These are phyloP conservation scores for Boulengeromyrus knoepffleri DNA, from an alignment of 2,113 vertebrate genomes.

Conservation along the genomic window DNA sequence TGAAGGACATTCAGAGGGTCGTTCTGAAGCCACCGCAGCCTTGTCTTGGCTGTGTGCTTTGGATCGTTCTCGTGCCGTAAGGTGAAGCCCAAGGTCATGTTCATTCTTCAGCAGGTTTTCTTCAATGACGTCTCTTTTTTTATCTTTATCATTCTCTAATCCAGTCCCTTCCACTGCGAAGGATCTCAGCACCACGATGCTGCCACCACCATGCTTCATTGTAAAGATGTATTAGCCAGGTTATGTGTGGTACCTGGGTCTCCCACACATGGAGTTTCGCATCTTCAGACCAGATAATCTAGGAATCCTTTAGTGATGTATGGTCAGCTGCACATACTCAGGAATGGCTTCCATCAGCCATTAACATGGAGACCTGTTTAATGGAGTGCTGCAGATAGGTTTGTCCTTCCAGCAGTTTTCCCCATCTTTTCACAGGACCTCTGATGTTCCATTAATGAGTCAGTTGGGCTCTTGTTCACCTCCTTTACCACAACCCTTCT, in stretches of 20 bases:
- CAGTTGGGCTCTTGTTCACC: background rate
- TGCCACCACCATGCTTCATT: background rate
- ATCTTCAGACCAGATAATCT: background rate
- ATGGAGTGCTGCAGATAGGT: background rate
- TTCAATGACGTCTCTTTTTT: background rate
- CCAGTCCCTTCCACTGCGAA: background rate
- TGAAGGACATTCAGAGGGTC: background rate
- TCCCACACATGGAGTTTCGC: background rate
- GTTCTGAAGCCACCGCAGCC: background rate
- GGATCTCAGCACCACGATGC: background rate
- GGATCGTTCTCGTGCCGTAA: background rate
- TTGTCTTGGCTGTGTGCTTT: background rate
- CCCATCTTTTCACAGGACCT: background rate
- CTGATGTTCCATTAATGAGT: background rate
- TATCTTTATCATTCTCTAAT: background rate
- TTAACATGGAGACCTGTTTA: background rate
- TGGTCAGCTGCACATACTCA: background rate
- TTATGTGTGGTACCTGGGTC: background rate
- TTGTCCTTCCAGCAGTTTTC: background rate
- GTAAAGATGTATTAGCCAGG: background rate
- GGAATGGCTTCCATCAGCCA: background rate
- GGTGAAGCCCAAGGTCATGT: background rate
- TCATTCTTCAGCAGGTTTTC: background rate
- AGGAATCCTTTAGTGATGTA: background rate
- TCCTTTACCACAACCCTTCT: background rate